Evolutionary conservation across 1,140 invertebrate genomes (phyloP), one percentile per base, ranked within the genome.

Genomic region (Lucilia sericata): DNA sequence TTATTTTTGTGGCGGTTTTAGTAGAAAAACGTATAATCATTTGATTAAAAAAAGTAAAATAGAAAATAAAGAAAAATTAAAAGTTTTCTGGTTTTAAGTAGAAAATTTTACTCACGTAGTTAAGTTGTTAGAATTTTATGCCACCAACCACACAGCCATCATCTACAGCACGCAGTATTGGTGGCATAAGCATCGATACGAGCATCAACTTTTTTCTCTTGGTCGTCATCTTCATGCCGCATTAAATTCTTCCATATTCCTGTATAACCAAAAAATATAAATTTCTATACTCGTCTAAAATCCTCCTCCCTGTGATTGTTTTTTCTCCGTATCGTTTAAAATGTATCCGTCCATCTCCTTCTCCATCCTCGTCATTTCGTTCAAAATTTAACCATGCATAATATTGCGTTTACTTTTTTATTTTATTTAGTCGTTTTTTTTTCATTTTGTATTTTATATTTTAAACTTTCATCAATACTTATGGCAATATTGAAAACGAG

Each of bases 31-130:
- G n/a, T 49, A 13, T 49, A 25, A 80, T 51, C 42, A 80, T 80
- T 49, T 80, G 76, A 51, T 49, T 49, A 80, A 80, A 80, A n/a
- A 80, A 17, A 34, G 14, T 60, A 60, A 60, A 60, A 60, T 12
- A 60, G 14, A 60, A 42, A 42, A 0, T 7, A 60, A 60, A 60
- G 55, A 60, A 70, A 70, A 70, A 47, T 78, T 3, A 42, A 78
- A 42, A 19, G 34, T 78, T 78, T 78, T 47, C 75, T 78, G 34
- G n/a, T 34, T 65, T 82, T 70, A 30, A 25, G 60, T 83, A 75
- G n/a, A 42, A 83, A 83, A 83, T 83, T 83, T 83, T 75, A 75
- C 82, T 83, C 82, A 83, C 82, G 82, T 83, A 83, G 74, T 65
- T 60, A 47, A 80, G 76, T 51, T 80, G 76, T 80, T 80, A 80